Evolutionary conservation across 1,140 invertebrate species (phyloP).

Genomic region (Leptinotarsa lineolata): DNA sequence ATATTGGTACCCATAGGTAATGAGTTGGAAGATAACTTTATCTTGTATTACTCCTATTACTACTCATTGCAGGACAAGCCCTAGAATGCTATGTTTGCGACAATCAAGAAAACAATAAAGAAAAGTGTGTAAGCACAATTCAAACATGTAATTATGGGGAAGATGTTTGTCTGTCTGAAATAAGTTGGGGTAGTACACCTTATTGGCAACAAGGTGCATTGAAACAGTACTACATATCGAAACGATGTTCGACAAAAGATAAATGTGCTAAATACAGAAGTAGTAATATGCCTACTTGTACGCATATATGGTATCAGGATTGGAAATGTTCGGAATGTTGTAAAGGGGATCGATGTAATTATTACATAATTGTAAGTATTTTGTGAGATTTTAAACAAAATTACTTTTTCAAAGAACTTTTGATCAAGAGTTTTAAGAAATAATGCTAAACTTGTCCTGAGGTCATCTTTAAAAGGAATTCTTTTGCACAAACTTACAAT

Average conservation of each 20-base stretch:
- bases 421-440: too few relatives aligned
- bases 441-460: too few relatives aligned
- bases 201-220: slow-evolving; percentile 93
- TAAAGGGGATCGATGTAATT: slow-evolving; percentile 95
- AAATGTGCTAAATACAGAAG: slow-evolving; percentile 74
- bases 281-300: slow-evolving; percentile 78
- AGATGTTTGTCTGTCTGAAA: slow-evolving; percentile 87
- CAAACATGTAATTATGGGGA: slow-evolving; percentile 86
- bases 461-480: too few relatives aligned
- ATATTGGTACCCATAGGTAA: background rate
- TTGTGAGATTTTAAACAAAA: too few relatives aligned
- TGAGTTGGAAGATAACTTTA: background rate
- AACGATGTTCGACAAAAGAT: slow-evolving; percentile 82
- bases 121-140: slow-evolving; percentile 92
- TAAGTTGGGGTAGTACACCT: slow-evolving; percentile 89
- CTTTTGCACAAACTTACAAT: too few relatives aligned
- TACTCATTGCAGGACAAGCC: slow-evolving; percentile 60
- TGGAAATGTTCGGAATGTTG: slow-evolving; percentile 98
- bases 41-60: slow-evolving; percentile 10
- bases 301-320: slow-evolving; percentile 96
- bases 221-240: slow-evolving; percentile 94
- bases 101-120: slow-evolving; percentile 88
- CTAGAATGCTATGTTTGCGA: slow-evolving; percentile 95
- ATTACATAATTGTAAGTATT: slow-evolving; percentile 90
- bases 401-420: too few relatives aligned